Percentiles rank a stretch among this genome's conserved stretches.
Conservation (phyloP, 1,140 invertebrate genomes). For the Drosophila guanche region DNA sequence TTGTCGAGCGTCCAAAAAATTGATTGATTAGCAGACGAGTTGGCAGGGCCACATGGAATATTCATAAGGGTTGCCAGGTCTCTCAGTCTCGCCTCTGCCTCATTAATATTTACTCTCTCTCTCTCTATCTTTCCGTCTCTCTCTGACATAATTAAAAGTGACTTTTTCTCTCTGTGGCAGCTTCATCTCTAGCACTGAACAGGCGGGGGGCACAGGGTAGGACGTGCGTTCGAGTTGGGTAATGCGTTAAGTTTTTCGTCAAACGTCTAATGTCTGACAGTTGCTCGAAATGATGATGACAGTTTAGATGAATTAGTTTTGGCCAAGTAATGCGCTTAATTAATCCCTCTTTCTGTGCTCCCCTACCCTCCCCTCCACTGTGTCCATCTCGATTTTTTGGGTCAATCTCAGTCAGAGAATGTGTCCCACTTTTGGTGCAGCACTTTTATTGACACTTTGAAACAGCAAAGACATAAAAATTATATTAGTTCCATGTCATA, state of each 20-base stretch:
- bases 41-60: constrained; percentile 56
- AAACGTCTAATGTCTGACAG: constrained; percentile 75
- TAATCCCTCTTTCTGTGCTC: constrained; percentile 53
- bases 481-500: constrained; percentile 57
- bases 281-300: constrained; percentile 80
- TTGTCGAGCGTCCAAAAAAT: constrained; percentile 50
- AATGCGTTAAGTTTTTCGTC: constrained; percentile 78
- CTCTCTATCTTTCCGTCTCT: not conserved
- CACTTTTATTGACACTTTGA: constrained; percentile 60
- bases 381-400: constrained; percentile 1
- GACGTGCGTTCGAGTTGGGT: constrained; percentile 42
- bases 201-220: not conserved
- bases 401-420: constrained; percentile 43
- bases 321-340: constrained; percentile 70
- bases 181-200: not conserved
- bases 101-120: constrained; percentile 69
- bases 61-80: constrained; percentile 70
- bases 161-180: constrained; percentile 51
- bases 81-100: constrained; percentile 36
- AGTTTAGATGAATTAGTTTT: constrained; percentile 81
- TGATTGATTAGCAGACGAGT: constrained; percentile 71
- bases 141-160: constrained; percentile 75
- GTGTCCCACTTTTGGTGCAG: constrained; percentile 43
- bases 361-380: not conserved
- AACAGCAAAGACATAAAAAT: constrained; percentile 58